phyloP scores from a whole-genome alignment of 2,113 vertebrate genomes.

The Pangasianodon gigas region DNA sequence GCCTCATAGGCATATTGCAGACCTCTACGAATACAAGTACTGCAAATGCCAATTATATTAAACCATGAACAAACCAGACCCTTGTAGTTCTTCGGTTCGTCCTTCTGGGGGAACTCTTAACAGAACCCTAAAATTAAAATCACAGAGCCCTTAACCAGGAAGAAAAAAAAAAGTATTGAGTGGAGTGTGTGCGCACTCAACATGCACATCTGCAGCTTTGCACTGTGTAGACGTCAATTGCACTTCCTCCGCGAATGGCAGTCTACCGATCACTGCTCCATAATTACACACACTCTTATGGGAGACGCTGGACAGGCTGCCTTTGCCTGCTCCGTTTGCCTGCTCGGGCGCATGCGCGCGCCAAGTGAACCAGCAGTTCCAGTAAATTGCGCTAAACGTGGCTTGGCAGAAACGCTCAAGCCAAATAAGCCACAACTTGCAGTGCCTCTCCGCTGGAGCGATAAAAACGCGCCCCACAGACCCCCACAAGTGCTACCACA shows the following conservation, averaged over 20 bases:
- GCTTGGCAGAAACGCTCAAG: constrained; percentile 58
- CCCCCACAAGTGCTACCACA: constrained; percentile 49
- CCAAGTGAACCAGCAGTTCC: constrained; percentile 71
- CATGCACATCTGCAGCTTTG: constrained; percentile 20
- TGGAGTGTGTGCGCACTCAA: constrained; percentile 49
- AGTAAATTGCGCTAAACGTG: constrained; percentile 73
- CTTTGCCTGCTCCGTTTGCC: not conserved
- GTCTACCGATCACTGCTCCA: constrained; percentile 53
- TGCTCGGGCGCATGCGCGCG: constrained; percentile 49
- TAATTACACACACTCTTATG: constrained; percentile 56
- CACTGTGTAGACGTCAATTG: constrained; percentile 15
- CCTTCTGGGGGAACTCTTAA: not conserved
- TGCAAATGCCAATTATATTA: not conserved
- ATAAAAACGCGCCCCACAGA: constrained; percentile 60
- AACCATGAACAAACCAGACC: not conserved
- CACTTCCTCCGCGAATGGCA: constrained; percentile 32
- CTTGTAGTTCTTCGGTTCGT: not conserved
- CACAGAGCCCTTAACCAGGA: not conserved
- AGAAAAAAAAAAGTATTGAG: not conserved
- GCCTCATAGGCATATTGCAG: not conserved
- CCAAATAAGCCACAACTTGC: constrained; percentile 59
- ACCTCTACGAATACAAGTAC: not conserved
- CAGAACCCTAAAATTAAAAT: not conserved
- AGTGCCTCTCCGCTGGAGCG: constrained; percentile 58
- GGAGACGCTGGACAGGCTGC: constrained; percentile 33